Percentiles rank a stretch among this genome's conserved stretches.
phyloP scores from a whole-genome alignment of 2,888 invertebrate species.

The Hypsopygia costalis region DNA sequence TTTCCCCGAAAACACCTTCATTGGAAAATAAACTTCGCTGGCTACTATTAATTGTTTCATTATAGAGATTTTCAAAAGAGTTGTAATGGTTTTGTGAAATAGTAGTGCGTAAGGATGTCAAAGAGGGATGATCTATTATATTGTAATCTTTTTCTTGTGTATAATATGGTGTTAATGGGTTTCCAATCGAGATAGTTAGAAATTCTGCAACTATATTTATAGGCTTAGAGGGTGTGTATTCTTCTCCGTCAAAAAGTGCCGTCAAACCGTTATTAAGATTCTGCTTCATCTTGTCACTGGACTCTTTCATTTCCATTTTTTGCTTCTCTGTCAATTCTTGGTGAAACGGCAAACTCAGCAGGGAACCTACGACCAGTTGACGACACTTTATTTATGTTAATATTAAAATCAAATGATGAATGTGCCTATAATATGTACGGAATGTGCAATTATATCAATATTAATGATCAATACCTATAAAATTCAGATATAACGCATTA shows the following conservation, averaged over 20 bases:
- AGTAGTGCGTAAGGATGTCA: too few species aligned
- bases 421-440: too few species aligned
- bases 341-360: conserved; percentile 44
- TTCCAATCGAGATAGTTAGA: conserved; percentile 28
- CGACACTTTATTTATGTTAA: conserved; percentile 37
- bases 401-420: conserved; percentile 6
- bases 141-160: background rate
- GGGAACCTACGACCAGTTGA: conserved; percentile 61
- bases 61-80: background rate
- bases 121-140: too few species aligned
- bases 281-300: conserved; percentile 19
- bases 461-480: too few species aligned
- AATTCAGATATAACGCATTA: too few species aligned
- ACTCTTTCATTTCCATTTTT: conserved; percentile 28
- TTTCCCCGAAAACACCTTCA: conserved; percentile 32
- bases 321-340: conserved; percentile 47
- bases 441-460: too few species aligned
- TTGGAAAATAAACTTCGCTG: conserved; percentile 7
- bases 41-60: conserved; percentile 10
- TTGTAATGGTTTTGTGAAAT: too few species aligned
- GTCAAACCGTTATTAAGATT: conserved; percentile 16
- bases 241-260: background rate
- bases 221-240: conserved; percentile 9
- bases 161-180: conserved; percentile 19
- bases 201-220: background rate